Percentiles rank a stretch among this genome's conserved stretches.
These are phyloP conservation scores for Labroides dimidiatus DNA, from an alignment of 2,797 vertebrate species.

Conservation along the genomic window DNA sequence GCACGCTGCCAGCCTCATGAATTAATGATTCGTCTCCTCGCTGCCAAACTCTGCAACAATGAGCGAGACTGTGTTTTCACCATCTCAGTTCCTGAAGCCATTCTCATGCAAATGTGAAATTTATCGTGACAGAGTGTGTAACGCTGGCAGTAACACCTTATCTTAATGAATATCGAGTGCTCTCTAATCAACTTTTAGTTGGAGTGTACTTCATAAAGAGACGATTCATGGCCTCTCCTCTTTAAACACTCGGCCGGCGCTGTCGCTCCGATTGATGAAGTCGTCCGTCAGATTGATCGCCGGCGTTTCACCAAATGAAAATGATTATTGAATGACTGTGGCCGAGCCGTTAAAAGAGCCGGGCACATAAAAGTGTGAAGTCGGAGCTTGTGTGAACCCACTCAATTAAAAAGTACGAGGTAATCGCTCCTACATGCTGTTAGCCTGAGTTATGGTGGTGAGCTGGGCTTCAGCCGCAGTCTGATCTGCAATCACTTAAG, in stretches of 20 bases:
- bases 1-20: conserved; percentile 58
- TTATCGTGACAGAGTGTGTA: conserved; percentile 71
- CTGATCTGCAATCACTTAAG: conserved; percentile 67
- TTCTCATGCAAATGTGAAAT: conserved; percentile 73
- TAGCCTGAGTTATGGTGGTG: conserved; percentile 76
- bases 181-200: conserved; percentile 80
- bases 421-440: conserved; percentile 73
- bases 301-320: conserved; percentile 83
- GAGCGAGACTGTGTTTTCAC: conserved; percentile 60
- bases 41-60: conserved; percentile 55
- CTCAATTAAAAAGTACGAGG: conserved; percentile 83
- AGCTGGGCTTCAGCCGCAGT: conserved; percentile 33
- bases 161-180: conserved; percentile 76
- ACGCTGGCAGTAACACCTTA: conserved; percentile 61
- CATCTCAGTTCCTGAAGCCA: conserved; percentile 58
- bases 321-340: conserved; percentile 79
- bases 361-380: conserved; percentile 77
- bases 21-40: conserved; percentile 46
- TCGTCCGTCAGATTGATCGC: conserved; percentile 82
- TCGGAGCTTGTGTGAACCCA: conserved; percentile 77
- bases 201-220: conserved; percentile 76
- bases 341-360: conserved; percentile 70
- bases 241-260: conserved; percentile 47
- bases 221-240: conserved; percentile 73
- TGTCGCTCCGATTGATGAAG: conserved; percentile 72